These are phyloP conservation scores for Papilio elwesi DNA, from an alignment of 2,888 invertebrate species.

Conservation along the genomic window DNA sequence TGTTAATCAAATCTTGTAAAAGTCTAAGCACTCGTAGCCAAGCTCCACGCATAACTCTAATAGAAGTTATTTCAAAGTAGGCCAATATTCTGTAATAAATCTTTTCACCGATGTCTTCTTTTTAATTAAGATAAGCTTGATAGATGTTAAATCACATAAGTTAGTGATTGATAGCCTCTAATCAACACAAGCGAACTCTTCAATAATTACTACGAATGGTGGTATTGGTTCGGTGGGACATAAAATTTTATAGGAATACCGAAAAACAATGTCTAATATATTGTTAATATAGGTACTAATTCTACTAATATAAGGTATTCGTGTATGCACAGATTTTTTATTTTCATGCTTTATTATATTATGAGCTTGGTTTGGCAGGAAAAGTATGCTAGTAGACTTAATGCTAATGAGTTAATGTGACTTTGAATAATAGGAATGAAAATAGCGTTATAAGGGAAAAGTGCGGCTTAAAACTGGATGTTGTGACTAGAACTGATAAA, in stretches of 20 bases:
- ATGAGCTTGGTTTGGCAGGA: too few species aligned
- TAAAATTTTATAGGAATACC: not conserved
- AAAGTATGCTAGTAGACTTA: too few species aligned
- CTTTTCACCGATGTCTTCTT: constrained; percentile 4
- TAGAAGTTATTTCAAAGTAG: constrained; percentile 12
- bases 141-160: constrained; percentile 1
- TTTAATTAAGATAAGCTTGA: constrained; percentile 20
- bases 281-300: too few species aligned
- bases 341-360: too few species aligned
- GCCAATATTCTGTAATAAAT: constrained; percentile 22
- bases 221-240: not conserved
- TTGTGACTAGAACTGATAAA: too few species aligned
- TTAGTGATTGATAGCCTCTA: constrained; percentile 10
- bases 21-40: constrained; percentile 10
- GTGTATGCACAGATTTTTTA: too few species aligned
- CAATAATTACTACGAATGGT: not conserved
- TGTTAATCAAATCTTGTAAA: constrained; percentile 34
- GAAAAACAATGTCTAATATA: not conserved
- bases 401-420: too few species aligned
- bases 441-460: too few species aligned
- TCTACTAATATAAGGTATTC: too few species aligned
- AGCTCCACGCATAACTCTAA: constrained; percentile 21
- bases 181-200: not conserved
- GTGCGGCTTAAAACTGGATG: too few species aligned
- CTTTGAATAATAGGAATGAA: too few species aligned